Base-by-base conservation (phyloP, 1,140 invertebrate genomes). In the Diabrotica virgifera region DNA sequence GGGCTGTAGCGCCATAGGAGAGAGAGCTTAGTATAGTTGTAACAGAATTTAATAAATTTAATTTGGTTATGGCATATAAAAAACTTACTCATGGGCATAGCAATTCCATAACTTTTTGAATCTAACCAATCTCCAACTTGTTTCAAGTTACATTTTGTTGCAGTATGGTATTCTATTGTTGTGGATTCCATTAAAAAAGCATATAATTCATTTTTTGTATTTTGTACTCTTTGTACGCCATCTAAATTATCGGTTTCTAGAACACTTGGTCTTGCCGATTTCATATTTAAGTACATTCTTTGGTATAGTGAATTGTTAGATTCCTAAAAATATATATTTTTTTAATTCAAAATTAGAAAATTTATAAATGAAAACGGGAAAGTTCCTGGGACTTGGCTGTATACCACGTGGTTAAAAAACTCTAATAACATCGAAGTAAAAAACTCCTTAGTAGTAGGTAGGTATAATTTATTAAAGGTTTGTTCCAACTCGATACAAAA, bases 131-230 rank as follows among this genome's bases (percentile, higher is more conserved):
- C 82, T 51, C 93, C 88, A 69, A 95, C 86, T 82, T 92, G 89
- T 67, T 86, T 88, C 5, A 95, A 78, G 40, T 90, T 83, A 72
- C 93, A 95, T 64, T 92, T 82, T n/a, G 88, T 80, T 71, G 92
- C 87, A 8, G 87, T 80, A 67, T 89, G 85, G 75, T 92, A 95
- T 66, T 93, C 91, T 65, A 95, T 86, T 38, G 86, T 85, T 0
- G 90, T 87, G 0, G 90, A 93, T 78, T 95, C 93, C 92, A 95
- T 95, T 5, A 94, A 80, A 77, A 91, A 95, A 1, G 92, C 93
- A 72, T 93, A 95, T 5, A 77, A 67, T 6, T 74, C 72, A 58
- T 85, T 81, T 72, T 90, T 87, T 0, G 86, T 86, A 59, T 87
- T 86, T 5, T 84, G 72, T 0, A 97, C 95, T 13, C 92, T 82